Percentiles rank a stretch among this genome's conserved stretches.
Evolutionary conservation across 2,888 invertebrate species (phyloP).

Genomic region (Celastrina argiolus): DNA sequence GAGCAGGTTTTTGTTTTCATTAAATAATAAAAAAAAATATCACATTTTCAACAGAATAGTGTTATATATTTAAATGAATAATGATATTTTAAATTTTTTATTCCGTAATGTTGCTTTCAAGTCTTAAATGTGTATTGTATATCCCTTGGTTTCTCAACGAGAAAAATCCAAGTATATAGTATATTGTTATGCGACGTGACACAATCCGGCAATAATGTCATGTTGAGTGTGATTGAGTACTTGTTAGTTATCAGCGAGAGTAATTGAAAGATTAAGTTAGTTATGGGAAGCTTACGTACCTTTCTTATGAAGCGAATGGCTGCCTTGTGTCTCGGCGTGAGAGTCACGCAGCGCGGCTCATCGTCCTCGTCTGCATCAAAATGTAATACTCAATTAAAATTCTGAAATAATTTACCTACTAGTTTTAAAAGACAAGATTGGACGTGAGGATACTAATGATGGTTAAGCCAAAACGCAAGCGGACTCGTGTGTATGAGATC

Average conservation of each 20-base stretch:
- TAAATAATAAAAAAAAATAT: conserved; percentile 8
- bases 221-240: background rate
- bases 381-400: conserved; percentile 36
- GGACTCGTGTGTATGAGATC: background rate
- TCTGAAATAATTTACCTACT: conserved; percentile 28
- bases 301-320: conserved; percentile 95
- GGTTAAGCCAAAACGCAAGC: background rate
- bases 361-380: conserved; percentile 85
- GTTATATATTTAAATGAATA: background rate
- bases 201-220: background rate
- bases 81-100: background rate
- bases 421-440: background rate
- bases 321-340: conserved; percentile 91
- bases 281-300: conserved; percentile 72
- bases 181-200: background rate
- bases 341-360: conserved; percentile 86
- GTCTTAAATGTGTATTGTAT: background rate
- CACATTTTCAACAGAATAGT: background rate
- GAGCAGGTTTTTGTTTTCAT: conserved; percentile 32
- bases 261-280: background rate
- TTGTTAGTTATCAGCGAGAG: background rate
- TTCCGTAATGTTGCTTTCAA: background rate
- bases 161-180: background rate
- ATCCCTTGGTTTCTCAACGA: no score
- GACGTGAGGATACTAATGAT: background rate